Evolutionary conservation across 2,888 invertebrate species (phyloP), one percentile per base, ranked within the genome.

Genomic region (Melipona bicolor): DNA sequence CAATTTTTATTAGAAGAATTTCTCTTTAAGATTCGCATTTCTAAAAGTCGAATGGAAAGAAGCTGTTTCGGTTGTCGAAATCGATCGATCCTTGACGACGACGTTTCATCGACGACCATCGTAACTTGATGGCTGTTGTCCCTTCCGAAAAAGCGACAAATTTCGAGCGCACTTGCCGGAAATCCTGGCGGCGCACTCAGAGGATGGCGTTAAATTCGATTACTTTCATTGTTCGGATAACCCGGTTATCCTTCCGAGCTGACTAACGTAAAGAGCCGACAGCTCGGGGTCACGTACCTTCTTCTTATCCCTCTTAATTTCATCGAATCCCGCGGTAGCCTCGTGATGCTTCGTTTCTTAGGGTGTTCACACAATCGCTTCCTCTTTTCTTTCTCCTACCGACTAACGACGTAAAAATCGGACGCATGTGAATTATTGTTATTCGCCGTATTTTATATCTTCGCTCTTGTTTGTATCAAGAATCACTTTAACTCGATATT

Each of bases 141-240:
- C 68, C 79, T 87, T 67, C 72, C 83, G 76, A 65, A 64, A 84
- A 79, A 80, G 67, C 73, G 83, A 85, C 81, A 88, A 92, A 90
- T 90, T 91, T 86, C 75, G 79, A 81, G 65, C 87, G 84, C 88
- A 85, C 87, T 92, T 85, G 91, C 86, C 90, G 90, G 85, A 89
- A 91, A 88, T 91, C 90, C 88, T 73, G 89, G 86, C 81, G 85
- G 88, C 87, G 90, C 91, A 88, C 89, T 89, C 89, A 86, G 87
- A 90, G 91, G 92, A 91, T 90, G 90, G 91, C 89, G 92, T 92
- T 93, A 92, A 94, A 94, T 93, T 93, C 92, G 90, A 94, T 94
- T 93, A 93, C 93, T 92, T 91, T 93, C 92, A 93, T 94, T 93
- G 93, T 93, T 92, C 91, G 90, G 89, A 89, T 93, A 93, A 94